These are phyloP conservation scores for Parochlus steinenii DNA, from an alignment of 2,888 invertebrate genomes.

Conservation along the genomic window DNA sequence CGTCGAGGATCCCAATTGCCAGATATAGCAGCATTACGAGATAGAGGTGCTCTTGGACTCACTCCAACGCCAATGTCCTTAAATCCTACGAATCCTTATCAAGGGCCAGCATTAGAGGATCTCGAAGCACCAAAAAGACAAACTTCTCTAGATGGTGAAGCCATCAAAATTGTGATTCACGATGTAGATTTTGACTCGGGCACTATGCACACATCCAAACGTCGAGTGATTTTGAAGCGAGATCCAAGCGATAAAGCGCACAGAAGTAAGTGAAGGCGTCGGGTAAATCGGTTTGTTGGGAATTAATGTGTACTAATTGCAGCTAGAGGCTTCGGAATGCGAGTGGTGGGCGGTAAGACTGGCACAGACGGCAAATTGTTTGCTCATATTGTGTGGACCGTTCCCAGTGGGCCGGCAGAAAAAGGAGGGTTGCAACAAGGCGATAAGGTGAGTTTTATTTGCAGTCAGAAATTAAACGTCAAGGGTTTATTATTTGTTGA, in stretches of 20 bases:
- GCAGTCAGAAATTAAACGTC: too few relatives aligned
- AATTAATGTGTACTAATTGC: slow-evolving; percentile 17
- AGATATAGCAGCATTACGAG: slow-evolving; percentile 48
- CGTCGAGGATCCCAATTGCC: slow-evolving; percentile 75
- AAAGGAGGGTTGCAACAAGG: slow-evolving; percentile 77
- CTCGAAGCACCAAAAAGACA: slow-evolving; percentile 51
- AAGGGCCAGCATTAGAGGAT: slow-evolving; percentile 39
- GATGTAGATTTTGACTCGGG: slow-evolving; percentile 80
- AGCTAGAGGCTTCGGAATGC: slow-evolving; percentile 88
- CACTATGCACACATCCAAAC: slow-evolving; percentile 44
- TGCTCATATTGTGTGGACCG: slow-evolving; percentile 84
- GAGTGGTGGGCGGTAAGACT: slow-evolving; percentile 83
- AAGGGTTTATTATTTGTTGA: too few relatives aligned
- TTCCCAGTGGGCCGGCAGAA: slow-evolving; percentile 82
- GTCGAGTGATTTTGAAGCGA: slow-evolving; percentile 54
- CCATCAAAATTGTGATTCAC: slow-evolving; percentile 83
- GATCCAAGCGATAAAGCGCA: slow-evolving; percentile 74
- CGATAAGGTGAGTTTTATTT: slow-evolving; percentile 64
- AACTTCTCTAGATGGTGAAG: slow-evolving; percentile 78
- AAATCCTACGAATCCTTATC: slow-evolving; percentile 29
- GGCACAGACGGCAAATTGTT: slow-evolving; percentile 72
- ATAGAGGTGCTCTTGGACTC: slow-evolving; percentile 33
- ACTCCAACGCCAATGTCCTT: slow-evolving; percentile 20
- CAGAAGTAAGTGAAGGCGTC: slow-evolving; percentile 47
- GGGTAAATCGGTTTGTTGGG: neutral